These are phyloP conservation scores for Himantopus leucocephalus DNA, from an alignment of 2,113 vertebrate species.

Conservation along the genomic window DNA sequence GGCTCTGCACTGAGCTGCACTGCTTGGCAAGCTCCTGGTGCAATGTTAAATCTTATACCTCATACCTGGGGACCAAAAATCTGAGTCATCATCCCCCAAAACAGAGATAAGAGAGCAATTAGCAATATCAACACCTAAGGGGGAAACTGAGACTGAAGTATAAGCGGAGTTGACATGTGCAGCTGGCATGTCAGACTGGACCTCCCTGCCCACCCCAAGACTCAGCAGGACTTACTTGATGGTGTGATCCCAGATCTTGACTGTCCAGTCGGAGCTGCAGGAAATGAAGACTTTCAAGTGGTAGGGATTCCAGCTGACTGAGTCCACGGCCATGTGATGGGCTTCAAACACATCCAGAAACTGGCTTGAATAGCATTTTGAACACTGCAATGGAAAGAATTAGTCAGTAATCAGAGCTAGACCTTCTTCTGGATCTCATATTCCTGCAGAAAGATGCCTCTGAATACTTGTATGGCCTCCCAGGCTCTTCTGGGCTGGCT, in stretches of 20 bases:
- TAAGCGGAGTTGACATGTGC: rapidly evolving
- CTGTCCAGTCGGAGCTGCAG: slow-evolving; percentile 79
- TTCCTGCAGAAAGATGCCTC: not conserved
- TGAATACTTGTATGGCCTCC: not conserved
- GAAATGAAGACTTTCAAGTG: slow-evolving; percentile 92
- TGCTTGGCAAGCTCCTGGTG: not conserved
- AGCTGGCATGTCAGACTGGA: not conserved
- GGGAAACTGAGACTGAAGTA: not conserved
- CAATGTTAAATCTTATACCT: not conserved
- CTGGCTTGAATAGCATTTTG: slow-evolving; percentile 88
- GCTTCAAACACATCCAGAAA: slow-evolving; percentile 89
- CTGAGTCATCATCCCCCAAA: not conserved
- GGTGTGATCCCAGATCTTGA: slow-evolving; percentile 96
- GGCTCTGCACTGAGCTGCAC: not conserved
- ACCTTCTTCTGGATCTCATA: not conserved
- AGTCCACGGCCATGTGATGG: slow-evolving; percentile 88
- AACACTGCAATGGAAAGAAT: slow-evolving; percentile 79
- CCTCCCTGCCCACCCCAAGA: not conserved
- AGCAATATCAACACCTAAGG: not conserved
- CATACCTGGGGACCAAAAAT: not conserved
- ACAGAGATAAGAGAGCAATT: not conserved
- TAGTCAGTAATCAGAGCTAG: not conserved
- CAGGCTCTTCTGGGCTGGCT: not conserved
- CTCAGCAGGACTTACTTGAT: slow-evolving; percentile 70
- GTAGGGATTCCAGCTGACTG: slow-evolving; percentile 91